phyloP scores from a whole-genome alignment of 2,888 invertebrate genomes.

The Macaria notata region DNA sequence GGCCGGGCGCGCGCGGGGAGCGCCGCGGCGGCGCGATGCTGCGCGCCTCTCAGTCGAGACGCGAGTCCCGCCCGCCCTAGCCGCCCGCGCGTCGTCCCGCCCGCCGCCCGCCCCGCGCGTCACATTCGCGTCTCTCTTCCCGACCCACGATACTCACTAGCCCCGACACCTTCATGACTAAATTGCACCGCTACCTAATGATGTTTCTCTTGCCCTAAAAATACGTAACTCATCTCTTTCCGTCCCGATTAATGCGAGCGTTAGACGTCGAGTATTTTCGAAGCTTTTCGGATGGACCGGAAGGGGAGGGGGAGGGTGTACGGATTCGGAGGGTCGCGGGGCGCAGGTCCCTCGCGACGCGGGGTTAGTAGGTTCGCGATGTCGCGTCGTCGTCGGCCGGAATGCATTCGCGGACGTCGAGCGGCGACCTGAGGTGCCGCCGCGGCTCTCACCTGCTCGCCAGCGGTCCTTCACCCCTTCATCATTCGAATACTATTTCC shows the following conservation, averaged over 20 bases:
- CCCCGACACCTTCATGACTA: constrained; percentile 50
- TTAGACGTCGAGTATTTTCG: constrained; percentile 75
- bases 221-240: constrained; percentile 47
- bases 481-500: constrained; percentile 44
- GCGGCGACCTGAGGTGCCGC: constrained; percentile 79
- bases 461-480: constrained; percentile 64
- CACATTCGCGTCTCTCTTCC: constrained; percentile 59
- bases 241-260: constrained; percentile 62
- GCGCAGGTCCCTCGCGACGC: constrained; percentile 77
- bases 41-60: constrained; percentile 86
- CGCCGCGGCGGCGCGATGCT: constrained; percentile 84
- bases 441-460: constrained; percentile 69
- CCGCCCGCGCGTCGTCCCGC: constrained; percentile 71
- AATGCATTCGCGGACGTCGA: constrained; percentile 81
- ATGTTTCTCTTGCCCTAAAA: constrained; percentile 38
- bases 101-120: constrained; percentile 71
- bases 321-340: constrained; percentile 77
- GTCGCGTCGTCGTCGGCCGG: constrained; percentile 80
- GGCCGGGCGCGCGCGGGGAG: constrained; percentile 56
- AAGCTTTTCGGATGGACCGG: constrained; percentile 77
- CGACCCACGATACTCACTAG: constrained; percentile 52
- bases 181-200: constrained; percentile 42
- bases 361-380: constrained; percentile 82
- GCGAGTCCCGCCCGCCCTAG: constrained; percentile 82
- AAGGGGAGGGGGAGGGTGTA: constrained; percentile 66